phyloP scores from a whole-genome alignment of 2,888 invertebrate species.

The Calameuta pallipes region DNA sequence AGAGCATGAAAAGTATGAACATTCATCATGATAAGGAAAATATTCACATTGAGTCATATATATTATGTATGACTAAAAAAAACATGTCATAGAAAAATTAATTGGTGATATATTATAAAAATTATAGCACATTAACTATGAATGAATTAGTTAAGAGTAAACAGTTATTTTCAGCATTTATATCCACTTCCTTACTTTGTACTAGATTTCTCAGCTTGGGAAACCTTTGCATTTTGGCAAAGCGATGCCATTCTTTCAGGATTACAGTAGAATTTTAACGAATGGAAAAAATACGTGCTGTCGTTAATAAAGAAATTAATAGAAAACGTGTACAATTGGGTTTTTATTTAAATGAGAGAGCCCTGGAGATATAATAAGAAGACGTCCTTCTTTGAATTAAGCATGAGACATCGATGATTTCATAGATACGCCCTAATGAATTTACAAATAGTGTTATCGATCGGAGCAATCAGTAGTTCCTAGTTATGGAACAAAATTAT shows the following conservation, averaged over 20 bases:
- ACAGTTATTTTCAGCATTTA: background rate
- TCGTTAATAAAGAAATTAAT: too few species aligned
- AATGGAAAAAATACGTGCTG: background rate
- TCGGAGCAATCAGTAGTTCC: background rate
- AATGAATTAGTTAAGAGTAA: background rate
- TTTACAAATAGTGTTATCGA: background rate
- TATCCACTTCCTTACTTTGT: background rate
- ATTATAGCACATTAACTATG: background rate
- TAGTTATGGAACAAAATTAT: background rate
- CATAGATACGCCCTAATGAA: background rate
- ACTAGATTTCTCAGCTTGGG: slow-evolving; percentile 18
- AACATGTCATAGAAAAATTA: background rate
- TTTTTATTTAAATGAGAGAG: background rate
- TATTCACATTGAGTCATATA: background rate
- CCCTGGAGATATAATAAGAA: background rate
- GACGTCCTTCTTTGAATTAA: background rate
- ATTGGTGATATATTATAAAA: background rate
- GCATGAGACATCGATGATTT: background rate
- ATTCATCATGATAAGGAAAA: background rate
- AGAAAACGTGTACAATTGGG: too few species aligned
- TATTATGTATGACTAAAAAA: background rate
- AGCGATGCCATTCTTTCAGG: slow-evolving; percentile 39
- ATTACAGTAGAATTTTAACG: background rate
- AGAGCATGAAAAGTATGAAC: background rate
- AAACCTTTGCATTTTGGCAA: slow-evolving; percentile 34